These are phyloP conservation scores for Tachysurus vachellii DNA, from an alignment of 2,113 vertebrate genomes.

Conservation along the genomic window DNA sequence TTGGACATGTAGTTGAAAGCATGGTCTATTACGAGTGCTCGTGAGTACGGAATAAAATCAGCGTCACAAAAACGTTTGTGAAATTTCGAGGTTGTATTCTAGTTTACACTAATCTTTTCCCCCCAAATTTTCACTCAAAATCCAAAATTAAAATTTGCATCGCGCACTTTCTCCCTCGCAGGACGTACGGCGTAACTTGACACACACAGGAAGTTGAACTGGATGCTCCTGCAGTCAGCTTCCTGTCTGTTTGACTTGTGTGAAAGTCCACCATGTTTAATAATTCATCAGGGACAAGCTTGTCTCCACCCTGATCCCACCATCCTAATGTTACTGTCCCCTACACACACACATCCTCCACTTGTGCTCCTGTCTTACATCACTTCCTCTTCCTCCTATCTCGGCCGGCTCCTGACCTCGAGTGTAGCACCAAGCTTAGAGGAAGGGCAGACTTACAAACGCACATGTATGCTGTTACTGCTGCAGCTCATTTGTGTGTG, in stretches of 20 bases:
- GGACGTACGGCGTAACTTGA: background rate
- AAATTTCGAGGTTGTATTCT: no score
- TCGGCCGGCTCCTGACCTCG: conserved; percentile 7
- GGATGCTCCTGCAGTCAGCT: conserved; percentile 56
- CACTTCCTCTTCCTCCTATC: background rate
- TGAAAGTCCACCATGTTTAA: conserved; percentile 78
- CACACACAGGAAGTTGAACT: conserved; percentile 57
- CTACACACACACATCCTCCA: background rate
- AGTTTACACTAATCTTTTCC: background rate
- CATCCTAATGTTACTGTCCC: conserved; percentile 55
- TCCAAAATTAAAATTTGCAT: background rate
- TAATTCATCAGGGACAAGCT: conserved; percentile 69
- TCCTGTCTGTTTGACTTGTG: conserved; percentile 60
- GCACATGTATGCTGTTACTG: background rate
- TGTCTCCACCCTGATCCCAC: conserved; percentile 55
- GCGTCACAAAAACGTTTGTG: background rate
- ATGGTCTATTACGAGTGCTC: background rate
- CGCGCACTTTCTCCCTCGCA: background rate
- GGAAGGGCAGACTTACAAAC: background rate
- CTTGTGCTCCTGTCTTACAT: conserved; percentile 9
- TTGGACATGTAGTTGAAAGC: background rate
- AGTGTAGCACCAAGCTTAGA: conserved; percentile 20
- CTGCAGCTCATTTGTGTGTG: background rate
- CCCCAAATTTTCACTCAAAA: background rate
- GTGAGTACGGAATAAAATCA: background rate